Evolutionary conservation across 2,113 vertebrate species (phyloP).

Genomic region (Callopanchax toddi): DNA sequence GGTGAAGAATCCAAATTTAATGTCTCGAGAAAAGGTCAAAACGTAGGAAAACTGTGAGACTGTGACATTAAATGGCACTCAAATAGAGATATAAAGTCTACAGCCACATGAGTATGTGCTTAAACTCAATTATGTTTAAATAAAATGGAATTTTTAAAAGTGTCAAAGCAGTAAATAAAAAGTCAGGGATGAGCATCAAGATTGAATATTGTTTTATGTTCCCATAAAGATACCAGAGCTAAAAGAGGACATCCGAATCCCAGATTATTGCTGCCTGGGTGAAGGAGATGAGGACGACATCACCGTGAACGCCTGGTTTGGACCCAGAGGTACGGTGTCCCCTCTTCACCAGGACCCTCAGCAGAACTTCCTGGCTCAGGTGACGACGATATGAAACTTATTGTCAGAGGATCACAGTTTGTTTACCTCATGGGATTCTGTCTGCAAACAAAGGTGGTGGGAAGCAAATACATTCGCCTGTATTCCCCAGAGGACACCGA

Average conservation of each 20-base stretch:
- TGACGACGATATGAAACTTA: slow-evolving; percentile 44
- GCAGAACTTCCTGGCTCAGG: slow-evolving; percentile 95
- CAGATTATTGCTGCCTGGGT: slow-evolving; percentile 95
- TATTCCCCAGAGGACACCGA: slow-evolving; percentile 86
- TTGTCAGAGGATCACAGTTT: slow-evolving; percentile 10
- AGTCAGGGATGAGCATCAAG: background rate
- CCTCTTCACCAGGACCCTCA: slow-evolving; percentile 97
- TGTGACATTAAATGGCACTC: background rate
- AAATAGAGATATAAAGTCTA: background rate
- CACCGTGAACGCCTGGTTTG: slow-evolving; percentile 96
- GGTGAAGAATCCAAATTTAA: background rate
- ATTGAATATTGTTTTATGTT: slow-evolving; percentile 4
- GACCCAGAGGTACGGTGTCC: slow-evolving; percentile 89
- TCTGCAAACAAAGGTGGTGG: slow-evolving; percentile 83
- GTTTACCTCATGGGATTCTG: slow-evolving; percentile 22
- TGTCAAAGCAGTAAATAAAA: too few species aligned
- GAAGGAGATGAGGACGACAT: slow-evolving; percentile 91
- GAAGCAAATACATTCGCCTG: slow-evolving; percentile 91
- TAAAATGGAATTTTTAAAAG: background rate
- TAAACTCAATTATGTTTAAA: background rate
- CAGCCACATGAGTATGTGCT: background rate
- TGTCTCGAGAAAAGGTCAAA: background rate
- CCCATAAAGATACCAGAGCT: slow-evolving; percentile 88
- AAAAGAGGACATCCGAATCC: slow-evolving; percentile 90
- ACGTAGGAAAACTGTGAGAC: background rate